Percentiles rank a stretch among this genome's conserved stretches.
Evolutionary conservation across 2,113 vertebrate genomes (phyloP).

Genomic region (Brachypteracias leptosomus): DNA sequence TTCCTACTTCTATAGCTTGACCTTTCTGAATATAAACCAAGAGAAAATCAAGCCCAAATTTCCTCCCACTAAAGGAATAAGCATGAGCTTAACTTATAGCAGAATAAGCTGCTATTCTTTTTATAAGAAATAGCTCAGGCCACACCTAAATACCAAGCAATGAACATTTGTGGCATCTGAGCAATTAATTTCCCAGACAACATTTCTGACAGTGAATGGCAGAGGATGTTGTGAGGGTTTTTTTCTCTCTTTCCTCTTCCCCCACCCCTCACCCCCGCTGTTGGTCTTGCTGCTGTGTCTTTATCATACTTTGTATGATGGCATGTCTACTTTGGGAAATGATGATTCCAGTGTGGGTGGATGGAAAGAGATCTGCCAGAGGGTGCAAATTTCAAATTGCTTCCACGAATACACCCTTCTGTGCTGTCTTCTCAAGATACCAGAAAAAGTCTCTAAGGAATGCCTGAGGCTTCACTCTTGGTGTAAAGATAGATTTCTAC

Average conservation of each 20-base stretch:
- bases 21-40: not conserved
- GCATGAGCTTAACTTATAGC: not conserved
- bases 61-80: not conserved
- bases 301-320: not conserved
- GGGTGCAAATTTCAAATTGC: slow-evolving; percentile 59
- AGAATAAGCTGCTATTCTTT: slow-evolving; percentile 1
- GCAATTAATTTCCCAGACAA: slow-evolving; percentile 27
- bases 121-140: slow-evolving; percentile 23
- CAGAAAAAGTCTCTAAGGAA: slow-evolving; percentile 52
- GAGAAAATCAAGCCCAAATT: not conserved
- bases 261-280: not conserved
- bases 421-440: slow-evolving; percentile 43
- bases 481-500: slow-evolving; percentile 7
- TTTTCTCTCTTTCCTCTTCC: not conserved
- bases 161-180: slow-evolving; percentile 37
- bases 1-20: not conserved
- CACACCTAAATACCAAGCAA: slow-evolving; percentile 45
- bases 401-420: slow-evolving; percentile 44
- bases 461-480: slow-evolving; percentile 30
- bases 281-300: not conserved
- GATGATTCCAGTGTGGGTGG: slow-evolving; percentile 52
- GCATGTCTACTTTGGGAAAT: slow-evolving; percentile 48
- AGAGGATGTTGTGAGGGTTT: not conserved
- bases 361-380: slow-evolving; percentile 43
- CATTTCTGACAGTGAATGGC: slow-evolving; percentile 11